phyloP scores from a whole-genome alignment of 2,113 vertebrate species.

The Rutilus rutilus region DNA sequence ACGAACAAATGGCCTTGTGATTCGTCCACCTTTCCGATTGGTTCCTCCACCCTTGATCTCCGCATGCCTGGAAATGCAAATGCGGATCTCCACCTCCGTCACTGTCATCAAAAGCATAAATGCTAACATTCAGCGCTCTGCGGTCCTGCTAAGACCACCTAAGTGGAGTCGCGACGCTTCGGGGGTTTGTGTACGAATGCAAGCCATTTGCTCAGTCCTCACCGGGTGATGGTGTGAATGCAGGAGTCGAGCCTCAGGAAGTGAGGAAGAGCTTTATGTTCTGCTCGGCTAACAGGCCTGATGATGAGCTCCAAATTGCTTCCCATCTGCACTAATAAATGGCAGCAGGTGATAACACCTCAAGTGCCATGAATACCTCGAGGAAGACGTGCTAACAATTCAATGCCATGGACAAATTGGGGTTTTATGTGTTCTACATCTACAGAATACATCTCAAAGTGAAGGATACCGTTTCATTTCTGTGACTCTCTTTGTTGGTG shows the following conservation, averaged over 20 bases:
- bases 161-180: background rate
- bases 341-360: constrained; percentile 49
- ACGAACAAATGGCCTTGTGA: constrained; percentile 26
- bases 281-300: constrained; percentile 58
- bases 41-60: background rate
- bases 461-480: background rate
- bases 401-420: background rate
- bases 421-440: background rate
- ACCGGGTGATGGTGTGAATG: constrained; percentile 39
- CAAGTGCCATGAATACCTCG: constrained; percentile 8
- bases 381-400: background rate
- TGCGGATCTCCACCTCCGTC: constrained; percentile 12
- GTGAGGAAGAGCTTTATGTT: constrained; percentile 56
- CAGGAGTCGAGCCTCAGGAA: constrained; percentile 62
- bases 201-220: constrained; percentile 53
- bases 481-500: background rate
- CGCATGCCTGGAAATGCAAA: constrained; percentile 20
- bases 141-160: constrained; percentile 48
- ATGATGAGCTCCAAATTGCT: constrained; percentile 63
- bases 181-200: constrained; percentile 13
- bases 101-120: constrained; percentile 5
- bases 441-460: background rate
- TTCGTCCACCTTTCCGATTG: background rate
- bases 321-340: constrained; percentile 60
- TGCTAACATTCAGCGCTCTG: background rate